Evolutionary conservation across 2,888 invertebrate genomes (phyloP), one percentile per base, ranked within the genome.

Genomic region (Dorcus parallelipipedus): DNA sequence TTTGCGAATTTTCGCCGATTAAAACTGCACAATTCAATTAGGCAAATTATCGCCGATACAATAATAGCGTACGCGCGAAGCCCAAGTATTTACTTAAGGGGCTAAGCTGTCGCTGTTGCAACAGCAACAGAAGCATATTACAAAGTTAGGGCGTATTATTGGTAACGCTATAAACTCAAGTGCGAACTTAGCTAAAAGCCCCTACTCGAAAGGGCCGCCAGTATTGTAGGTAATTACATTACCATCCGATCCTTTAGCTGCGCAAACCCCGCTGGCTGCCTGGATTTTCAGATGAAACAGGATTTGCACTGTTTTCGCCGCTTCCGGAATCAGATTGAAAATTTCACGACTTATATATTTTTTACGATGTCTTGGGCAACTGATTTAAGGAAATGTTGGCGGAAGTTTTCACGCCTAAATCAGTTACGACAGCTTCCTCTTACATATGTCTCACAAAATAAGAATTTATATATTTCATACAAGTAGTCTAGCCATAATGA

Each of bases 101-200:
- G 61, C 45, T 64, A 64, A 62, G 60, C 61, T 64, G 62, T 64
- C 64, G 57, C 56, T 61, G 59, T 58, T 33, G 26, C 26, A 33
- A 33, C 26, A 33, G 26, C 26, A 33, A 33, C 26, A 33, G 26
- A 33, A 60, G 60, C 61, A 61, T 56, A 57, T 61, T 63, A 59
- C 63, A 56, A 56, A 56, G 56, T 56, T 56, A 56, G 68, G 69
- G 68, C 67, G 68, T 71, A 71, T 73, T 74, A 72, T 72, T 70
- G 72, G 69, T 73, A 74, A 73, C 69, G 71, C 68, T 70, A 70
- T 73, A 71, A 71, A 70, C 70, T 72, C 69, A 67, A 73, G 73
- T 71, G 71, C 70, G 72, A 74, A 74, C 71, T 73, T 71, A 65
- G 71, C 72, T 74, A 70, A 73, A 74, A 73, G 75, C 74, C 62